Percentiles rank a stretch among this genome's conserved stretches.
phyloP scores from a whole-genome alignment of 2,113 vertebrate genomes.

The Podiceps cristatus region DNA sequence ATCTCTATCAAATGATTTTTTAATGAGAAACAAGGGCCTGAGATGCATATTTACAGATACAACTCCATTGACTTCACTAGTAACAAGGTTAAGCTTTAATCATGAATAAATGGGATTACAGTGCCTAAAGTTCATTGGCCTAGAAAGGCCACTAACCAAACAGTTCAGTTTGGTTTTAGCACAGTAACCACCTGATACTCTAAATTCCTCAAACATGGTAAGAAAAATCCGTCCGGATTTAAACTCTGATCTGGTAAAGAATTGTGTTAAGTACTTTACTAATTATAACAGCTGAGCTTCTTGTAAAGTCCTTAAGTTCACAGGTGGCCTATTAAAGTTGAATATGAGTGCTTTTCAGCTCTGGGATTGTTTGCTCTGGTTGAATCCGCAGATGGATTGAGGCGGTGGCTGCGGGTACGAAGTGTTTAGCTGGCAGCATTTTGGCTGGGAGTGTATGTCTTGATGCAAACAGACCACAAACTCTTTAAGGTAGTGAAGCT shows the following conservation, averaged over 20 bases:
- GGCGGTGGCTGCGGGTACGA: not conserved
- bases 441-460: too few relatives aligned
- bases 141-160: not conserved
- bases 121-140: not conserved
- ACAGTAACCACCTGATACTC: not conserved
- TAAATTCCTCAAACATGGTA: not conserved
- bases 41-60: not conserved
- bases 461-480: fast-evolving
- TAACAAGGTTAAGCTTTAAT: not conserved
- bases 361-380: not conserved
- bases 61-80: not conserved
- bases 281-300: not conserved
- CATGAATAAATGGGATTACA: not conserved
- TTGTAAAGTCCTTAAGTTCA: not conserved
- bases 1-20: not conserved
- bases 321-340: not conserved
- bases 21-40: not conserved
- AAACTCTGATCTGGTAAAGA: not conserved
- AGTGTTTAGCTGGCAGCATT: not conserved
- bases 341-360: fast-evolving
- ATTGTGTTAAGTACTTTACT: not conserved
- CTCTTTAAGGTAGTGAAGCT: not conserved
- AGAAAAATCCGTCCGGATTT: not conserved
- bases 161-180: not conserved
- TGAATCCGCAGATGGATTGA: fast-evolving